Evolutionary conservation across 1,140 invertebrate species (phyloP).

Genomic region (Drosophila grimshawi): DNA sequence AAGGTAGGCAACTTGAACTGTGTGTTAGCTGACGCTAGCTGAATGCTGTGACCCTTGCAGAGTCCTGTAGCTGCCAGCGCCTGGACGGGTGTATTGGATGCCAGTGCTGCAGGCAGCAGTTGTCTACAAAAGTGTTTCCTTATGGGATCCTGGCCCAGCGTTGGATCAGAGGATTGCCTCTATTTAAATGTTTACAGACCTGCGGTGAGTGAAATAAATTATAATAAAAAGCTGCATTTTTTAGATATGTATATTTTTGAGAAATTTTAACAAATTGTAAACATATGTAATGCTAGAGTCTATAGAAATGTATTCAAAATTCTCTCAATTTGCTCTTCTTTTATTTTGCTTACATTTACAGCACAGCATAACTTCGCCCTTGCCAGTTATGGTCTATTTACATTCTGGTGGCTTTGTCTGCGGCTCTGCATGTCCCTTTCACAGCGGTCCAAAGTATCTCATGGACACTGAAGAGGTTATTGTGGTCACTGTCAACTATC

Average conservation of each 20-base stretch:
- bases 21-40: not conserved
- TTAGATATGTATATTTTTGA: no score
- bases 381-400: constrained; percentile 87
- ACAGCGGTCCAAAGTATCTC: constrained; percentile 84
- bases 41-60: constrained; percentile 26
- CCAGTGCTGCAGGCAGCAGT: constrained; percentile 32
- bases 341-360: not conserved
- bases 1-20: constrained; percentile 30
- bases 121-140: constrained; percentile 71
- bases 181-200: constrained; percentile 88
- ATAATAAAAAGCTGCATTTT: not conserved
- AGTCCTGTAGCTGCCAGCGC: constrained; percentile 56
- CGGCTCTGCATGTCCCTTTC: constrained; percentile 73
- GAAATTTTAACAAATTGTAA: no score
- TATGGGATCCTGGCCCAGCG: not conserved
- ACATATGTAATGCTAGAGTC: no score
- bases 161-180: constrained; percentile 86
- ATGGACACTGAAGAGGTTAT: constrained; percentile 85
- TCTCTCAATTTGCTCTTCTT: no score
- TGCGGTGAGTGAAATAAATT: not conserved
- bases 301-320: no score
- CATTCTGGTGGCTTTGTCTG: constrained; percentile 86
- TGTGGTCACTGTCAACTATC: constrained; percentile 86
- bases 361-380: not conserved
- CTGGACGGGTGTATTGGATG: constrained; percentile 58